phyloP scores from a whole-genome alignment of 1,140 invertebrate species.

The Galleria mellonella region DNA sequence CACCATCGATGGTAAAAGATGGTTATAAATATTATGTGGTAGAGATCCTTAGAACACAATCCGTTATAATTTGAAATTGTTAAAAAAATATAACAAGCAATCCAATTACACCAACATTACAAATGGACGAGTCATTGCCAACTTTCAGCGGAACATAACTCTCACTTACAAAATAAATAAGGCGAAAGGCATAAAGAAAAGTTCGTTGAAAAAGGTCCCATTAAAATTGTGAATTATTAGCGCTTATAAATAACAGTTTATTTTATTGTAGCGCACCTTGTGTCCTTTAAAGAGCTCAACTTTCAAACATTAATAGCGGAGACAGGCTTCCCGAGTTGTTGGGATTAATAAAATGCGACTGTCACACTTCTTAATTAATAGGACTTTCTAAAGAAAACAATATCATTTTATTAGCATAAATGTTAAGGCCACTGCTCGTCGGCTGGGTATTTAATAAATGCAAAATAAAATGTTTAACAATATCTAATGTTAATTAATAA shows the following conservation, averaged over 20 bases:
- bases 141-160: too few species aligned
- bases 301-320: constrained; percentile 58
- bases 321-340: constrained; percentile 32
- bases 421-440: constrained; percentile 9
- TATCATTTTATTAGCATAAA: constrained; percentile 69
- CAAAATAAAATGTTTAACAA: too few species aligned
- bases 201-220: constrained; percentile 35
- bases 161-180: constrained; percentile 12
- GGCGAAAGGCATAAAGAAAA: constrained; percentile 24
- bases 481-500: too few species aligned
- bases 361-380: constrained; percentile 67
- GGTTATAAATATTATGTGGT: too few species aligned
- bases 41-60: too few species aligned
- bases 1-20: too few species aligned
- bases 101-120: too few species aligned
- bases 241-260: constrained; percentile 53
- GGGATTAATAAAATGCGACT: constrained; percentile 62
- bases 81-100: too few species aligned
- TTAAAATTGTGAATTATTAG: constrained; percentile 61
- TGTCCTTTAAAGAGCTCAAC: constrained; percentile 37
- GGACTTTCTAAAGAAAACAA: constrained; percentile 67
- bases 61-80: too few species aligned
- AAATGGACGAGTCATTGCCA: too few species aligned
- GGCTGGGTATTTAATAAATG: too few species aligned
- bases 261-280: constrained; percentile 53